Percentiles rank a stretch among this genome's conserved stretches.
Evolutionary conservation across 2,113 vertebrate genomes (phyloP).

Genomic region (Vulpes ferrilata): DNA sequence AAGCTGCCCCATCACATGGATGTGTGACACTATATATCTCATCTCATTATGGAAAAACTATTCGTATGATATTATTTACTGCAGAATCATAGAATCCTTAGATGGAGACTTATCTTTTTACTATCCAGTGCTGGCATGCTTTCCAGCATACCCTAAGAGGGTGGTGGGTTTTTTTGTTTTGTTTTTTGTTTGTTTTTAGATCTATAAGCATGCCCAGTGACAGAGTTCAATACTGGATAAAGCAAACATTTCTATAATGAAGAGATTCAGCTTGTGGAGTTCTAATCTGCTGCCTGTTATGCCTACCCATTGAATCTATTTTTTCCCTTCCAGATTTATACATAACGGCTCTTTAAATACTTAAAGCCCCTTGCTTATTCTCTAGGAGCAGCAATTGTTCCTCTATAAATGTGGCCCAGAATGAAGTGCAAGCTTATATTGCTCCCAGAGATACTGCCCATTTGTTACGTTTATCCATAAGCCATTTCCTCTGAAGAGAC

Average conservation of each 20-base stretch:
- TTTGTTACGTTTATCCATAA: not conserved
- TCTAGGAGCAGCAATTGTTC: not conserved
- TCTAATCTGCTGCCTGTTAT: not conserved
- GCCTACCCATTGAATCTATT: not conserved
- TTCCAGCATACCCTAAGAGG: not conserved
- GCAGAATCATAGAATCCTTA: not conserved
- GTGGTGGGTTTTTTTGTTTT: not conserved
- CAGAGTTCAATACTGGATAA: not conserved
- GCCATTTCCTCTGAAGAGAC: slow-evolving; percentile 56
- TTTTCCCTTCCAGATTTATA: not conserved
- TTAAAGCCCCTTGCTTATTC: not conserved
- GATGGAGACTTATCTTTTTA: not conserved
- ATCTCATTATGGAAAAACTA: not conserved
- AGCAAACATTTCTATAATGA: not conserved
- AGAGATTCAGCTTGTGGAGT: slow-evolving; percentile 5
- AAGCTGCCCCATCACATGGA: rapidly evolving
- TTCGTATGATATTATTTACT: not conserved
- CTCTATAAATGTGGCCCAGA: not conserved
- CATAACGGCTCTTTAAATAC: not conserved
- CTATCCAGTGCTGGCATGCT: not conserved
- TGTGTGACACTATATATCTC: not conserved
- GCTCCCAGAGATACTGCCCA: not conserved
- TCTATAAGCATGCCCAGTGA: not conserved
- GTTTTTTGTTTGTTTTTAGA: not conserved
- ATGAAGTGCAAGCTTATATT: slow-evolving; percentile 33